Percentiles rank a stretch among this genome's conserved stretches.
phyloP scores from a whole-genome alignment of 2,113 vertebrate genomes.

The Mesocricetus auratus region DNA sequence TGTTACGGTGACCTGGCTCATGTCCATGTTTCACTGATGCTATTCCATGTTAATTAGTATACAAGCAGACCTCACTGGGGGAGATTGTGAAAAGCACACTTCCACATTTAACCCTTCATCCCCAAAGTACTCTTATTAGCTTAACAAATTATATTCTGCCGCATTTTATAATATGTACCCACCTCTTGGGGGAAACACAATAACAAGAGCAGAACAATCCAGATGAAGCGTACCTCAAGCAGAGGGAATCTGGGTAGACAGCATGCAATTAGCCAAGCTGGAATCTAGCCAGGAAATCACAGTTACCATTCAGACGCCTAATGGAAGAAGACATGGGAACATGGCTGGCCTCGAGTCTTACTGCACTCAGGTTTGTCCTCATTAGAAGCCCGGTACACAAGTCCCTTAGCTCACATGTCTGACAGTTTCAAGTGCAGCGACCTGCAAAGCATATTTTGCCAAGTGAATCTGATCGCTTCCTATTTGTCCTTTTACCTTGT shows the following conservation, averaged over 20 bases:
- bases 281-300: conserved; percentile 75
- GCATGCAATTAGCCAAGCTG: conserved; percentile 80
- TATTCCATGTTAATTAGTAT: conserved; percentile 79
- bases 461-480: conserved; percentile 42
- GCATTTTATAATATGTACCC: conserved; percentile 61
- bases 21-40: conserved; percentile 73
- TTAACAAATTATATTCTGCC: conserved; percentile 82
- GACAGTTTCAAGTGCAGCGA: conserved; percentile 33
- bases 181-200: conserved; percentile 77
- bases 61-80: conserved; percentile 75
- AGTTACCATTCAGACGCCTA: conserved; percentile 75
- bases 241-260: conserved; percentile 81
- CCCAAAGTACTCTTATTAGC: conserved; percentile 80
- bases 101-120: conserved; percentile 76
- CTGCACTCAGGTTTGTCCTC: conserved; percentile 73
- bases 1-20: conserved; percentile 67
- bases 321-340: conserved; percentile 81
- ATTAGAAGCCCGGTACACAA: conserved; percentile 54
- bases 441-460: conserved; percentile 56
- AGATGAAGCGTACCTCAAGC: conserved; percentile 70
- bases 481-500: conserved; percentile 34
- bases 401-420: conserved; percentile 54
- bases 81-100: conserved; percentile 71
- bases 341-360: conserved; percentile 66
- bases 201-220: conserved; percentile 56